These are phyloP conservation scores for Rana temporaria DNA, from an alignment of 2,113 vertebrate genomes.

Conservation along the genomic window DNA sequence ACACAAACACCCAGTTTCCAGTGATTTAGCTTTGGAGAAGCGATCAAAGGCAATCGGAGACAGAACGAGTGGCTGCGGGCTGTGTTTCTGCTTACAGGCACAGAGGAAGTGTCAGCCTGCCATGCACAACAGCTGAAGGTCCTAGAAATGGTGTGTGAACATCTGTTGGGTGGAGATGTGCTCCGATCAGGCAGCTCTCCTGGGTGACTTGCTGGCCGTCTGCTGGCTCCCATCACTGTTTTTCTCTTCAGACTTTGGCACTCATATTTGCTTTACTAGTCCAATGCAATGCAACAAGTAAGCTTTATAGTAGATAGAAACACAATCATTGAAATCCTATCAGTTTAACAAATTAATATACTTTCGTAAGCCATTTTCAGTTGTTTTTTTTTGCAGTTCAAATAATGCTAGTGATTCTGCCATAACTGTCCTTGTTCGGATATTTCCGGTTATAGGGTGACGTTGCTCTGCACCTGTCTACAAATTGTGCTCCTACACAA, in stretches of 20 bases:
- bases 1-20: slow-evolving; percentile 5
- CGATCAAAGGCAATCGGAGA: neutral
- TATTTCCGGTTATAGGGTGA: no score
- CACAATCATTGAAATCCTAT: no score
- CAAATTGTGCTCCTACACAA: no score
- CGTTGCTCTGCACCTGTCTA: no score
- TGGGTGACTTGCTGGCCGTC: slow-evolving; percentile 18
- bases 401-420: no score
- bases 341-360: no score
- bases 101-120: slow-evolving; percentile 30
- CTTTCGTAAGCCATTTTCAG: no score
- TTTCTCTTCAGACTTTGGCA: neutral
- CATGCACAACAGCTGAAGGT: neutral
- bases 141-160: slow-evolving; percentile 12
- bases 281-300: no score
- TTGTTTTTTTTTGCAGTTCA: no score
- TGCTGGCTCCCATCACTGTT: neutral
- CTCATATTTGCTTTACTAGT: no score
- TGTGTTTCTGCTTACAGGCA: neutral
- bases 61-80: slow-evolving; percentile 27
- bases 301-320: no score
- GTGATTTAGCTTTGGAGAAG: neutral
- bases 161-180: slow-evolving; percentile 52
- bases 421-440: no score
- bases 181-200: neutral